Conservation (phyloP, 1,140 invertebrate genomes). For the Steinernema khuongi region DNA sequence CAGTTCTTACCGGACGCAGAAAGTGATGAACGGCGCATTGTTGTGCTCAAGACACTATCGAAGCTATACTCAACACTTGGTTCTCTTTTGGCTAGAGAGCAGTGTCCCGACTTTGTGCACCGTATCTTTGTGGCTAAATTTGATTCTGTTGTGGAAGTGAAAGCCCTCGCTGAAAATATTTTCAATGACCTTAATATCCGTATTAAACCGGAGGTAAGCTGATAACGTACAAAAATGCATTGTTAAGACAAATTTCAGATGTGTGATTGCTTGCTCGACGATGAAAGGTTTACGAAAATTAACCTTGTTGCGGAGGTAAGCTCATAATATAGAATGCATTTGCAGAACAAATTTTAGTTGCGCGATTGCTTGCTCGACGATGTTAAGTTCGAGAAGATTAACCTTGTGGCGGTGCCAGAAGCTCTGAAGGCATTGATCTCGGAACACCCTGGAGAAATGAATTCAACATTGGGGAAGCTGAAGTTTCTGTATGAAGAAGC, state of each 20-base stretch:
- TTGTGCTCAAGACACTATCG: not conserved
- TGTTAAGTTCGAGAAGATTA: constrained; percentile 18
- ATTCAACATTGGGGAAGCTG: constrained; percentile 66
- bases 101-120: constrained; percentile 64
- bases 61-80: constrained; percentile 62
- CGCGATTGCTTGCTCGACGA: constrained; percentile 12
- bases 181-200: constrained; percentile 30
- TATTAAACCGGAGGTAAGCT: constrained; percentile 6
- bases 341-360: constrained; percentile 2
- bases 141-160: constrained; percentile 58
- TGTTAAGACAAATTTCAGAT: no score
- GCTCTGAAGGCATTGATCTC: constrained; percentile 59
- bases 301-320: constrained; percentile 24
- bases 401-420: constrained; percentile 59
- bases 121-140: constrained; percentile 59
- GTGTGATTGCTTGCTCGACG: no score
- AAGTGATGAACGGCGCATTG: not conserved
- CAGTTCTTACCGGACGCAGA: not conserved
- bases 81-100: constrained; percentile 45
- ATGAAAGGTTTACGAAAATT: not conserved
- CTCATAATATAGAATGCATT: constrained; percentile 24
- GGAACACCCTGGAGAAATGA: not conserved
- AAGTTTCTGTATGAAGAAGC: constrained; percentile 74
- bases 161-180: constrained; percentile 53
- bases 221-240: no score